These are phyloP conservation scores for Habropoda laboriosa DNA, from an alignment of 1,140 invertebrate genomes.

Conservation along the genomic window DNA sequence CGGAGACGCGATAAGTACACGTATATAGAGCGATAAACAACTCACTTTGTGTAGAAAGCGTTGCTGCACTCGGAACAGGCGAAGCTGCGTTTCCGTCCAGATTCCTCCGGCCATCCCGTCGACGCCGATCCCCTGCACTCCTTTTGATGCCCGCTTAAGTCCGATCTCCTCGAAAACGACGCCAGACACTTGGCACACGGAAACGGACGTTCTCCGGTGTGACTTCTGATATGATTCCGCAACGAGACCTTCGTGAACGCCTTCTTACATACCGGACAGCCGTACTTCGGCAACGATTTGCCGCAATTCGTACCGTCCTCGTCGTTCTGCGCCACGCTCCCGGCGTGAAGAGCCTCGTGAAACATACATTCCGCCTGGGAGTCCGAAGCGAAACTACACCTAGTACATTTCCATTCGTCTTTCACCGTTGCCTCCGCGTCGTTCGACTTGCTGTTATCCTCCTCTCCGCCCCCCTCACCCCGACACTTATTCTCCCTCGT, in stretches of 20 bases:
- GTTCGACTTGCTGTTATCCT: constrained; percentile 6
- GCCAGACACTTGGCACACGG: constrained; percentile 84
- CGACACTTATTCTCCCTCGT: constrained; percentile 76
- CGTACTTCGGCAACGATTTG: constrained; percentile 81
- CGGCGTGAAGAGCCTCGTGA: constrained; percentile 85
- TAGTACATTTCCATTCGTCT: constrained; percentile 75
- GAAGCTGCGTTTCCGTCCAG: constrained; percentile 68
- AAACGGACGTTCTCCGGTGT: constrained; percentile 91
- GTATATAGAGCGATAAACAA: constrained; percentile 47
- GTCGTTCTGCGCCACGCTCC: constrained; percentile 77
- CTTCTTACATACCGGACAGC: constrained; percentile 86
- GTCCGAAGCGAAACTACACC: constrained; percentile 79
- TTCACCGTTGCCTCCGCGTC: background rate
- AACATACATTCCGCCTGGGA: constrained; percentile 85
- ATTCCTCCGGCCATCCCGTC: constrained; percentile 21
- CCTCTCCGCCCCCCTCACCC: too few species aligned
- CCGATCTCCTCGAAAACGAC: constrained; percentile 86
- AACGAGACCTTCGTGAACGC: constrained; percentile 87
- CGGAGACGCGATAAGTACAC: background rate
- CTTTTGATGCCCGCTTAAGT: constrained; percentile 77
- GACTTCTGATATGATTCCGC: constrained; percentile 86
- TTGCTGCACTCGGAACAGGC: constrained; percentile 85
- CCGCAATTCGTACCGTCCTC: constrained; percentile 68
- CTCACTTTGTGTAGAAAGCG: constrained; percentile 85
- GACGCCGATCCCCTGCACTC: constrained; percentile 59